These are phyloP conservation scores for Cylloceria caligata DNA, from an alignment of 2,888 invertebrate species.

Conservation along the genomic window DNA sequence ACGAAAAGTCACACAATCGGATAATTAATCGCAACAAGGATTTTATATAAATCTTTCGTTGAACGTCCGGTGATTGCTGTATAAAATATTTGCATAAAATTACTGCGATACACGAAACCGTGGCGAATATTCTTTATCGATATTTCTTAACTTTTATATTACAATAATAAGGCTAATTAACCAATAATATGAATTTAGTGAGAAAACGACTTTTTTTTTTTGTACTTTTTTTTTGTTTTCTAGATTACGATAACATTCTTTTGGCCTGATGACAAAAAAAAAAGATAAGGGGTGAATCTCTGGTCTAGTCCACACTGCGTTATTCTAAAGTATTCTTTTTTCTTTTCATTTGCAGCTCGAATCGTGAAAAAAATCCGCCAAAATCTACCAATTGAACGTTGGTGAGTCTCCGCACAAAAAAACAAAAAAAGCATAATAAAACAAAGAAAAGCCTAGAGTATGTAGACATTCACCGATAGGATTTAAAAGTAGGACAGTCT, in stretches of 20 bases:
- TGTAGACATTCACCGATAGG: constrained; percentile 50
- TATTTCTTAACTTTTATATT: no score
- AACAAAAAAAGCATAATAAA: constrained; percentile 11
- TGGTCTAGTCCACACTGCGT: constrained; percentile 1
- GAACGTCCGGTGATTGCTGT: constrained; percentile 51
- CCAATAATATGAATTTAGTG: constrained; percentile 49
- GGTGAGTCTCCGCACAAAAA: constrained; percentile 58
- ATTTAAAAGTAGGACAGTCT: constrained; percentile 18
- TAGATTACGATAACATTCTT: constrained; percentile 32
- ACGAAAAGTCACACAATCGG: constrained; percentile 37
- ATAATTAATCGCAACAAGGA: constrained; percentile 48
- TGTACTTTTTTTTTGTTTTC: constrained; percentile 25
- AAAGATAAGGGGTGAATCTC: background rate
- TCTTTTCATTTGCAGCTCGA: constrained; percentile 69
- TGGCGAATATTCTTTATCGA: constrained; percentile 39
- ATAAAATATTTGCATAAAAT: constrained; percentile 20
- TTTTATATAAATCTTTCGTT: constrained; percentile 57
- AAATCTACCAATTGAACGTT: constrained; percentile 66
- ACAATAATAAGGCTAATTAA: constrained; percentile 42
- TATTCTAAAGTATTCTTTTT: constrained; percentile 64
- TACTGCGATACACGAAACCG: constrained; percentile 26
- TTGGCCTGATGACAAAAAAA: constrained; percentile 10
- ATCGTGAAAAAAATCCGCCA: constrained; percentile 67
- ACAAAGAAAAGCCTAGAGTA: constrained; percentile 1
- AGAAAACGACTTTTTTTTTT: constrained; percentile 24